Percentiles rank a stretch among this genome's conserved stretches.
Conservation (phyloP, 2,113 vertebrate species). For the Haliaeetus leucogaster region DNA sequence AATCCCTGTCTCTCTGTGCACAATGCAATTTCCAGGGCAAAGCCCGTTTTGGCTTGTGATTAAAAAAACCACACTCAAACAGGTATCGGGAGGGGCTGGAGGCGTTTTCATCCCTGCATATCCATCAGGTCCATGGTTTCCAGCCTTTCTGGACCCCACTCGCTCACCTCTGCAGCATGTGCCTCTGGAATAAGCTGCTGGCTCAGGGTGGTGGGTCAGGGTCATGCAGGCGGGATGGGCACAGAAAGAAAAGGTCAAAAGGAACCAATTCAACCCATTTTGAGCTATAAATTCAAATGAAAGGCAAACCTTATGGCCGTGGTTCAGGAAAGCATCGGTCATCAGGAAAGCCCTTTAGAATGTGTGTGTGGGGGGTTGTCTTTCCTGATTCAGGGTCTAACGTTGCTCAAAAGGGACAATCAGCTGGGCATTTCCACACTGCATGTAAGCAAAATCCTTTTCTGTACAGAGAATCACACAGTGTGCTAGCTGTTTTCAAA, state of each 20-base stretch:
- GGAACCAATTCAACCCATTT: not conserved
- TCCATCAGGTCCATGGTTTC: accelerated
- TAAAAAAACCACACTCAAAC: not conserved
- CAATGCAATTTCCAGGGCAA: not conserved
- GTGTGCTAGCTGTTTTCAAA: not conserved
- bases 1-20: not conserved
- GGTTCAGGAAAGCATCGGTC: not conserved
- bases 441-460: not conserved
- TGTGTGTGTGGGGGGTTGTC: not conserved
- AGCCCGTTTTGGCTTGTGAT: not conserved
- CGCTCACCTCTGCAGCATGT: accelerated
- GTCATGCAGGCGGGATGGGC: not conserved
- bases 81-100: not conserved
- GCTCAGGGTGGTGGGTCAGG: not conserved
- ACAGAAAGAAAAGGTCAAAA: not conserved
- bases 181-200: not conserved
- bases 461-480: not conserved
- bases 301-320: not conserved
- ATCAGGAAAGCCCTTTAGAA: not conserved
- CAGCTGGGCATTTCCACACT: not conserved
- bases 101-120: not conserved
- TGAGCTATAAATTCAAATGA: not conserved
- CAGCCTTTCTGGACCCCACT: not conserved
- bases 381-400: not conserved
- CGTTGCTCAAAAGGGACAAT: not conserved